Evolutionary conservation across 2,113 vertebrate species (phyloP).

Genomic region (Bagarius yarrelli): DNA sequence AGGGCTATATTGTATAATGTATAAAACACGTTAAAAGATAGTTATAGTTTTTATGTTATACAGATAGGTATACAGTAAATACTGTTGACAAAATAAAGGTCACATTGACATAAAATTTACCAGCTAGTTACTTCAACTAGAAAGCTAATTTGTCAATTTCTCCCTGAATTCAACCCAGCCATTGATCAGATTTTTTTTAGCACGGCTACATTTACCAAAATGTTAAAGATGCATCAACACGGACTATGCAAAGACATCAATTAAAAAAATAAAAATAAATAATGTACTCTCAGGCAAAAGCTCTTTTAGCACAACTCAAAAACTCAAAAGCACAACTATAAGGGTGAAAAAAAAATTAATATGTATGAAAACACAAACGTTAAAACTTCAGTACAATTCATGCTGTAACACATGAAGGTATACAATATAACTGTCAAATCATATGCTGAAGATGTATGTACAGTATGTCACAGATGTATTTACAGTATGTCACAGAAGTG

Average conservation of each 20-base stretch:
- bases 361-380: not conserved
- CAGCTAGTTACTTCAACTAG: not conserved
- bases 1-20: no score
- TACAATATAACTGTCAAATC: slow-evolving; percentile 41
- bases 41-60: not conserved
- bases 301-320: not conserved
- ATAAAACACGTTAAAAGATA: not conserved
- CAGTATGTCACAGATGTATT: no score
- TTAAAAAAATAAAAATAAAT: slow-evolving; percentile 31
- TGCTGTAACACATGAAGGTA: not conserved
- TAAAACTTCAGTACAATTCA: not conserved
- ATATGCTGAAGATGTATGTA: no score
- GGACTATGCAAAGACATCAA: slow-evolving; percentile 14
- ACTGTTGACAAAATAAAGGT: not conserved
- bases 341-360: not conserved
- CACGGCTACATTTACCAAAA: slow-evolving; percentile 28
- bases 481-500: no score
- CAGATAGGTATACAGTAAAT: not conserved
- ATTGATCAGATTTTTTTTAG: slow-evolving; percentile 42
- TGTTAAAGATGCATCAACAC: slow-evolving; percentile 31
- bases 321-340: not conserved
- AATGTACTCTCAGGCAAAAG: not conserved
- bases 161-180: slow-evolving; percentile 40
- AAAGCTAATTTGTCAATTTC: slow-evolving; percentile 31
- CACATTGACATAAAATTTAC: slow-evolving; percentile 15